These are phyloP conservation scores for Eutolmus rufibarbis DNA, from an alignment of 2,888 invertebrate species.

Conservation along the genomic window DNA sequence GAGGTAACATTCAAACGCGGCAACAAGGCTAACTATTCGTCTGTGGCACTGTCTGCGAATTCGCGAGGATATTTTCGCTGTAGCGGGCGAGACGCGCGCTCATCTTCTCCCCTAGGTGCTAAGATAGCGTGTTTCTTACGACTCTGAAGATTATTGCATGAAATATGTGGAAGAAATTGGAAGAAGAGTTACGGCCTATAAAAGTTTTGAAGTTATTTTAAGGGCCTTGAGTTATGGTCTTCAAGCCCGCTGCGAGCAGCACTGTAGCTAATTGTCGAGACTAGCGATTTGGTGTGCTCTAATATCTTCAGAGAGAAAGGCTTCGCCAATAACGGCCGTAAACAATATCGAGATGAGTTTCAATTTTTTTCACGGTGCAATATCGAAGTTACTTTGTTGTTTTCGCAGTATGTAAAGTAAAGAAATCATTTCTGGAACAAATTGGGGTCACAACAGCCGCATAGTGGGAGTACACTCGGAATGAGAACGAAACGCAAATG, in stretches of 20 bases:
- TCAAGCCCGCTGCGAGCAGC: neutral
- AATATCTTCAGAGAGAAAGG: neutral
- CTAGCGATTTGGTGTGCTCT: neutral
- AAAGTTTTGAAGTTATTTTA: conserved; percentile 38
- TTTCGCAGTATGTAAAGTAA: neutral
- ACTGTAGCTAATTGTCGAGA: conserved; percentile 1
- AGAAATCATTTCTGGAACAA: neutral
- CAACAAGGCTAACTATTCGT: neutral
- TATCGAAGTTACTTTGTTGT: neutral
- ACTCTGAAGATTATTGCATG: neutral
- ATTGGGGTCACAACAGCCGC: neutral
- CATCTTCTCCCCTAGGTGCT: neutral
- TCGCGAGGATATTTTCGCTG: conserved; percentile 2
- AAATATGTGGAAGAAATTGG: conserved; percentile 33
- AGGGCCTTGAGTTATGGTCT: conserved; percentile 25
- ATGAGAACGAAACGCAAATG: neutral
- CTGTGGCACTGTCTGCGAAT: neutral
- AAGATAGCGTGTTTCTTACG: conserved; percentile 24
- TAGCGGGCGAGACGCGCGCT: neutral
- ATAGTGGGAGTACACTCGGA: neutral
- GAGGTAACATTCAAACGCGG: neutral
- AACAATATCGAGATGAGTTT: neutral
- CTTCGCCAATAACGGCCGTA: neutral
- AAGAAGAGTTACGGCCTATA: conserved; percentile 33
- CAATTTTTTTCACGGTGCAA: neutral